These are phyloP conservation scores for Petrophora chlorosata DNA, from an alignment of 2,888 invertebrate species.

Conservation along the genomic window DNA sequence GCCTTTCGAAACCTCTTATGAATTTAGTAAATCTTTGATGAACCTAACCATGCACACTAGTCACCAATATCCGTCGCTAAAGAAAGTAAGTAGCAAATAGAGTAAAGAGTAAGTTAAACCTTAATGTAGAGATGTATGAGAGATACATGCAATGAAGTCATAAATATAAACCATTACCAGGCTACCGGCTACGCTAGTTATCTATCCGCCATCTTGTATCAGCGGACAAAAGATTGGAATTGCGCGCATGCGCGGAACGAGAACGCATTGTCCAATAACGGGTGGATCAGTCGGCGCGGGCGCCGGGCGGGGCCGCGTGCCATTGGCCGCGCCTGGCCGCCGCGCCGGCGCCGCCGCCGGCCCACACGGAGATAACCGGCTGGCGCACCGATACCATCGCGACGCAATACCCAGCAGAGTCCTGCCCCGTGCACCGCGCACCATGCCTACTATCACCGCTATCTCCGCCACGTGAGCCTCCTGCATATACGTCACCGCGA, in stretches of 20 bases:
- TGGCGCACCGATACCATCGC: constrained; percentile 14
- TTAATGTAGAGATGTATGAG: no score
- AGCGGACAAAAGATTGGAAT: constrained; percentile 33
- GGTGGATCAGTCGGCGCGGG: no score
- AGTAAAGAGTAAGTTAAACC: neutral
- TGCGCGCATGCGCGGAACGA: constrained; percentile 30
- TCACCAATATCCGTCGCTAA: no score
- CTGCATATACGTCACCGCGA: constrained; percentile 25
- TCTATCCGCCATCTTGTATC: constrained; percentile 52
- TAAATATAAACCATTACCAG: constrained; percentile 43
- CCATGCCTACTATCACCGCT: neutral
- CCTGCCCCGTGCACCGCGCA: neutral
- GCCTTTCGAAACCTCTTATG: no score
- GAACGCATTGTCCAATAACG: constrained; percentile 41
- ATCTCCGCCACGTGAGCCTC: constrained; percentile 25
- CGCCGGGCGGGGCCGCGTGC: constrained; percentile 41
- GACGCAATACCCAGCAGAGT: no score
- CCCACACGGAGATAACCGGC: constrained; percentile 20
- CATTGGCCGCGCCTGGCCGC: constrained; percentile 38
- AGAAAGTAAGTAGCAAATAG: neutral
- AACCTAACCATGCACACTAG: no score
- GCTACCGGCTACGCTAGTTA: constrained; percentile 19
- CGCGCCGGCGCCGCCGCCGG: constrained; percentile 13
- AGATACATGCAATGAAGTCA: neutral
- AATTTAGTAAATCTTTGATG: no score